Evolutionary conservation across 2,797 vertebrate species (phyloP).

Genomic region (Rallus crepitans): DNA sequence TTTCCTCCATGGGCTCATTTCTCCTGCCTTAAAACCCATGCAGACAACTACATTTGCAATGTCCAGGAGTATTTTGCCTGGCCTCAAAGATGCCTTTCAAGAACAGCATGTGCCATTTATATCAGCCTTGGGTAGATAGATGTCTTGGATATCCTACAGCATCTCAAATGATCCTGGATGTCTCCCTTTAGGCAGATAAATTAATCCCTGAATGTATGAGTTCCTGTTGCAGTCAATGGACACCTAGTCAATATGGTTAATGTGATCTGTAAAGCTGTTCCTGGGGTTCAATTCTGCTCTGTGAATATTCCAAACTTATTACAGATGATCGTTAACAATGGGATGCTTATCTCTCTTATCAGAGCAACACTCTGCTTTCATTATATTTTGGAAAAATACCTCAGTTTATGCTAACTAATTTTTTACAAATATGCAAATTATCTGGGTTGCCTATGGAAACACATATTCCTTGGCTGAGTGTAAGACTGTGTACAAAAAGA

Average conservation of each 20-base stretch:
- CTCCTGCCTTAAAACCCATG: background rate
- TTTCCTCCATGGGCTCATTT: background rate
- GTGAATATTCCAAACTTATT: background rate
- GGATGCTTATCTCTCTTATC: background rate
- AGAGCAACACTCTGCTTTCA: background rate
- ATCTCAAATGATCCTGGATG: background rate
- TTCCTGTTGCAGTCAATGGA: background rate
- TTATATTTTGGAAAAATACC: background rate
- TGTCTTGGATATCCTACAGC: background rate
- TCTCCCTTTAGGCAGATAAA: background rate
- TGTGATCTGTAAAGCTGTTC: background rate
- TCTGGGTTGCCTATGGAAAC: constrained; percentile 57
- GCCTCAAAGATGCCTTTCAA: background rate
- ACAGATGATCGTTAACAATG: background rate
- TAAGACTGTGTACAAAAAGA: background rate
- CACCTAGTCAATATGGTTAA: background rate
- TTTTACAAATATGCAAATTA: background rate
- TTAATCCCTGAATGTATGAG: background rate
- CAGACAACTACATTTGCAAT: background rate
- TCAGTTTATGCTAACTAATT: background rate
- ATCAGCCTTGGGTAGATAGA: background rate
- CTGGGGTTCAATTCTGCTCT: background rate
- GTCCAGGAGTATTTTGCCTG: background rate
- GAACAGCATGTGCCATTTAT: rapidly evolving
- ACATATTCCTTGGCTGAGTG: background rate